Conservation (phyloP, 1,140 invertebrate genomes). For the Mizuhopecten yessoensis region DNA sequence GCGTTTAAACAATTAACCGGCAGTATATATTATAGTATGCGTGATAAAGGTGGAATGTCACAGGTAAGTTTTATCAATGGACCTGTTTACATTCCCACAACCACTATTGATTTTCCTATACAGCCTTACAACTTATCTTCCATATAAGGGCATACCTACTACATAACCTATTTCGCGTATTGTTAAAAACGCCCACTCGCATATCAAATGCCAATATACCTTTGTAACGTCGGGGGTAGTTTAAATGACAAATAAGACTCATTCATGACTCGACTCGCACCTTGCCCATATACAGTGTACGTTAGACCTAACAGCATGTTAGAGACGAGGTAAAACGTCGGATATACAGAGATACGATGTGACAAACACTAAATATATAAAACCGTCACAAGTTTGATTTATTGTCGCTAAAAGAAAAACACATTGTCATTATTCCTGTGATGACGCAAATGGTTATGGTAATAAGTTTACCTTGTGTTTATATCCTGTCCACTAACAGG, state of each 20-base stretch:
- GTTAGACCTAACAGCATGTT: not conserved
- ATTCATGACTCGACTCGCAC: not conserved
- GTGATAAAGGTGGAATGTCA: not conserved
- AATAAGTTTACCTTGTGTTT: not conserved
- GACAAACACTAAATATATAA: not conserved
- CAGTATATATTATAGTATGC: no score
- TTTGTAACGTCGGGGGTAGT: not conserved
- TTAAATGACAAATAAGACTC: not conserved
- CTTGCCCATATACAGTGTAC: not conserved
- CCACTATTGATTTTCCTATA: conserved; percentile 11
- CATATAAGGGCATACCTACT: conserved; percentile 19
- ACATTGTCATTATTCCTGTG: not conserved
- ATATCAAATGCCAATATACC: not conserved
- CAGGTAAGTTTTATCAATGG: conserved; percentile 33
- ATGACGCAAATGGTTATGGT: not conserved
- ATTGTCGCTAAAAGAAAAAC: not conserved
- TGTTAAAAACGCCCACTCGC: conserved; percentile 37
- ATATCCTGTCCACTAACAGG: not conserved
- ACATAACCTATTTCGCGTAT: conserved; percentile 38
- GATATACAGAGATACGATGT: not conserved
- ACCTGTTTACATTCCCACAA: not conserved
- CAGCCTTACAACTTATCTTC: conserved; percentile 21
- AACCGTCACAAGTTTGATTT: not conserved
- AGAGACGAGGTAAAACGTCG: no score
- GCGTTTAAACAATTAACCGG: no score